These are phyloP conservation scores for Petrolisthes cinctipes DNA, from an alignment of 2,888 invertebrate genomes.

Conservation along the genomic window DNA sequence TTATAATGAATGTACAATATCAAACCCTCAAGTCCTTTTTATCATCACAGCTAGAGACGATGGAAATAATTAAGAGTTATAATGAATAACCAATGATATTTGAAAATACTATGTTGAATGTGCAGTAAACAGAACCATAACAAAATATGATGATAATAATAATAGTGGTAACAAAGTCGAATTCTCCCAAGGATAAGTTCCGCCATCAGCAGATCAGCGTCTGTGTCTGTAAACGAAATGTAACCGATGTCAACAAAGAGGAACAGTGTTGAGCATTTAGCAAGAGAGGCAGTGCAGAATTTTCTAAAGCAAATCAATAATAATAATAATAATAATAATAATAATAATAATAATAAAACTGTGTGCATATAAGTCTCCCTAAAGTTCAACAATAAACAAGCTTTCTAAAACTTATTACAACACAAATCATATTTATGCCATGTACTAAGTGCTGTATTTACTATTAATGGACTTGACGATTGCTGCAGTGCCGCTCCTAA, in stretches of 20 bases:
- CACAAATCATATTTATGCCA: too few species aligned
- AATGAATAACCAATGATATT: too few species aligned
- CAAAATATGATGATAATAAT: background rate
- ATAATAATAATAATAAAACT: background rate
- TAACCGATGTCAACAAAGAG: slow-evolving; percentile 1
- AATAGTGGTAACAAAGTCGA: background rate
- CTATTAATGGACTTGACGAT: too few species aligned
- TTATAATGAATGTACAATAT: too few species aligned
- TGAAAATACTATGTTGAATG: too few species aligned
- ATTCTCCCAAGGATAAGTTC: background rate
- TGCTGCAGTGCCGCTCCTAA: too few species aligned
- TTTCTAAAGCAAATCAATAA: background rate
- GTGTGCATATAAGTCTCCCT: background rate
- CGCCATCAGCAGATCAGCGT: slow-evolving; percentile 13
- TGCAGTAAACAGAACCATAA: too few species aligned
- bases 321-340: background rate
- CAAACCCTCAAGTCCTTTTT: too few species aligned
- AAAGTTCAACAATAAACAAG: background rate
- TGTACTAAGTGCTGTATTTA: too few species aligned
- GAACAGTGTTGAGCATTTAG: slow-evolving; percentile 23
- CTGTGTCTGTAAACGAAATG: slow-evolving; percentile 32
- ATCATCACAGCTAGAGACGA: too few species aligned
- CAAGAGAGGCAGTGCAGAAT: background rate
- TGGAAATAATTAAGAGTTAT: too few species aligned
- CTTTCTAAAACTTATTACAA: background rate